These are phyloP conservation scores for Rotaria macrura DNA, from an alignment of 2,888 invertebrate species.

Conservation along the genomic window DNA sequence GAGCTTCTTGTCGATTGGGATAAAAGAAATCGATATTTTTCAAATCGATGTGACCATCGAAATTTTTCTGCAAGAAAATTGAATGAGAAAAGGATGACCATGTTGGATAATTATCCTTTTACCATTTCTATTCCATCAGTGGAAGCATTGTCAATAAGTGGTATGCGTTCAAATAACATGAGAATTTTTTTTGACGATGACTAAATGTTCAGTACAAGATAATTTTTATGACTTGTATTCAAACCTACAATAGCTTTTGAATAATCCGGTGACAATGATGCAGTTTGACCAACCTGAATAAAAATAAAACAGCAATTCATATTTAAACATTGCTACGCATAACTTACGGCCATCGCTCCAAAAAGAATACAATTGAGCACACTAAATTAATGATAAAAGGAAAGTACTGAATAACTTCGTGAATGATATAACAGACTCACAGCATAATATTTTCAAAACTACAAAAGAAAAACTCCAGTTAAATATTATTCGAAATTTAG, in stretches of 20 bases:
- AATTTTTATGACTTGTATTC: not conserved
- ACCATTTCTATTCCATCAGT: slow-evolving; percentile 36
- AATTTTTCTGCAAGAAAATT: not conserved
- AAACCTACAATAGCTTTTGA: slow-evolving; percentile 39
- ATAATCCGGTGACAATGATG: slow-evolving; percentile 42
- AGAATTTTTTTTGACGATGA: slow-evolving; percentile 43
- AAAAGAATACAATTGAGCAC: not conserved
- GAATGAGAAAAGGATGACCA: not conserved
- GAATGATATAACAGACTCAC: not conserved
- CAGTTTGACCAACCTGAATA: slow-evolving; percentile 8
- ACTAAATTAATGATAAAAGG: not conserved
- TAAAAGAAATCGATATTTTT: slow-evolving; percentile 47
- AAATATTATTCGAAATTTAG: too few relatives aligned
- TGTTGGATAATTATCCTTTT: not conserved
- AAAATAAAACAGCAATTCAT: not conserved
- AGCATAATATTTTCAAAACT: not conserved
- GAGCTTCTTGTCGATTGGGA: slow-evolving; percentile 44
- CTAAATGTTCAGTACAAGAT: slow-evolving; percentile 16
- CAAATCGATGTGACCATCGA: slow-evolving; percentile 42
- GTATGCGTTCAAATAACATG: slow-evolving; percentile 40
- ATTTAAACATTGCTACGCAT: not conserved
- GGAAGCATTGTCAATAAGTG: slow-evolving; percentile 40
- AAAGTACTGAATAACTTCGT: not conserved
- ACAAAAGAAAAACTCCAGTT: not conserved
- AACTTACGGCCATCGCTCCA: slow-evolving; percentile 12